Conservation (phyloP, 2,113 vertebrate species). For the Heterotilapia buettikoferi region DNA sequence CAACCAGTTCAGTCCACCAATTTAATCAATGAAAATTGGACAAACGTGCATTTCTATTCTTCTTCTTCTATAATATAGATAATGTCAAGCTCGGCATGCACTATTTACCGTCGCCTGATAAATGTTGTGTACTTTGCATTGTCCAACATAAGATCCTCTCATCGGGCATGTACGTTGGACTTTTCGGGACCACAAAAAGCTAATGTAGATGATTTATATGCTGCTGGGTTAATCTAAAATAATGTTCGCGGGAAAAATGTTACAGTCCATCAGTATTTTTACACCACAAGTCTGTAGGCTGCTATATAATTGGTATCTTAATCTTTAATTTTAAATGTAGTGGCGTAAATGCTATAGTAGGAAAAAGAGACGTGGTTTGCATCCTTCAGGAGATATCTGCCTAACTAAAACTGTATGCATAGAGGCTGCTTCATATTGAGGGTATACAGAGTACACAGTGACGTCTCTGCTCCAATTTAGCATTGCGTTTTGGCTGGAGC, state of each 20-base stretch:
- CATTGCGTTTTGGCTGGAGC: neutral
- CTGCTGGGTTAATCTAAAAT: neutral
- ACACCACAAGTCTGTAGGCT: neutral
- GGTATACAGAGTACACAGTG: neutral
- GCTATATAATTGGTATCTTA: neutral
- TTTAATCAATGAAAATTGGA: neutral
- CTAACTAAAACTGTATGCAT: neutral
- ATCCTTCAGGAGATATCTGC: neutral
- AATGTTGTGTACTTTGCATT: neutral
- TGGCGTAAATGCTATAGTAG: neutral
- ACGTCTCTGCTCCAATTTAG: neutral
- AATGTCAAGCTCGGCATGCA: neutral
- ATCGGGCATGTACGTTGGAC: neutral
- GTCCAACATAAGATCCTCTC: neutral
- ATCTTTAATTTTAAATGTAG: neutral
- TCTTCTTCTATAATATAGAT: neutral
- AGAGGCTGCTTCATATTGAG: neutral
- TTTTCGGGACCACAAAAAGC: neutral
- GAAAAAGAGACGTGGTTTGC: neutral
- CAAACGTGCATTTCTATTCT: neutral
- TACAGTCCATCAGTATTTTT: neutral
- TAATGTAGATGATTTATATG: neutral
- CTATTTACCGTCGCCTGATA: neutral
- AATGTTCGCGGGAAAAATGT: neutral
- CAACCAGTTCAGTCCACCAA: neutral